A percentile compares a stretch with the other conserved stretches of the same genome.
Conservation (phyloP, 2,797 vertebrate genomes). For the Coccyzus lansbergi region DNA sequence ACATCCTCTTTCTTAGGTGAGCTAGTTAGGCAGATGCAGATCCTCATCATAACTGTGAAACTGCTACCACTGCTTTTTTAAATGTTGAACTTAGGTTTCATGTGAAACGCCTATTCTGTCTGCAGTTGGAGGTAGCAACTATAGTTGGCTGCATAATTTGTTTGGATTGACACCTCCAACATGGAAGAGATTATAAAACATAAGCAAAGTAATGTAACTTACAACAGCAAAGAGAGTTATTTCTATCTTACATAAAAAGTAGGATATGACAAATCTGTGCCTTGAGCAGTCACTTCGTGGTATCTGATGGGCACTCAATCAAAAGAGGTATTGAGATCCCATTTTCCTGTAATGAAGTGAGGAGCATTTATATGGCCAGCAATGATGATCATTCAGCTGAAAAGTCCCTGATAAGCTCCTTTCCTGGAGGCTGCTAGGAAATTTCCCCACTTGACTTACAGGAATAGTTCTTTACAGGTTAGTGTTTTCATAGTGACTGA, state of each 20-base stretch:
- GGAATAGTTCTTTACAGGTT: neutral
- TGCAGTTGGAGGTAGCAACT: conserved; percentile 35
- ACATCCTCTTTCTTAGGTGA: neutral
- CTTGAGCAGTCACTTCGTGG: neutral
- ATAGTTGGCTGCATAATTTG: neutral
- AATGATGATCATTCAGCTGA: neutral
- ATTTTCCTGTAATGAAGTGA: neutral
- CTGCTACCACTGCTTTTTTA: neutral
- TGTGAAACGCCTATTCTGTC: neutral
- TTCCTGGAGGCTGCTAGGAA: neutral
- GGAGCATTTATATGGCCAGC: neutral
- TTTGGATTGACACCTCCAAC: neutral
- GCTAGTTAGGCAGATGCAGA: neutral
- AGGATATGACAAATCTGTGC: neutral
- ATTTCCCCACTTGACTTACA: neutral
- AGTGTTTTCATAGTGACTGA: neutral
- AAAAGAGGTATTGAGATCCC: neutral
- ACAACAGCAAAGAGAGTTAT: neutral
- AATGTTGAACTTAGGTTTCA: neutral
- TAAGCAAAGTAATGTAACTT: neutral
- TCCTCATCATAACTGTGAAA: neutral
- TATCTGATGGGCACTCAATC: neutral
- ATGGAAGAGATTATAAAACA: neutral
- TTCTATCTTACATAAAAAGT: neutral
- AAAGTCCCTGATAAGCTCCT: neutral